phyloP scores from a whole-genome alignment of 2,797 vertebrate species.

The Kryptopterus vitreolus region DNA sequence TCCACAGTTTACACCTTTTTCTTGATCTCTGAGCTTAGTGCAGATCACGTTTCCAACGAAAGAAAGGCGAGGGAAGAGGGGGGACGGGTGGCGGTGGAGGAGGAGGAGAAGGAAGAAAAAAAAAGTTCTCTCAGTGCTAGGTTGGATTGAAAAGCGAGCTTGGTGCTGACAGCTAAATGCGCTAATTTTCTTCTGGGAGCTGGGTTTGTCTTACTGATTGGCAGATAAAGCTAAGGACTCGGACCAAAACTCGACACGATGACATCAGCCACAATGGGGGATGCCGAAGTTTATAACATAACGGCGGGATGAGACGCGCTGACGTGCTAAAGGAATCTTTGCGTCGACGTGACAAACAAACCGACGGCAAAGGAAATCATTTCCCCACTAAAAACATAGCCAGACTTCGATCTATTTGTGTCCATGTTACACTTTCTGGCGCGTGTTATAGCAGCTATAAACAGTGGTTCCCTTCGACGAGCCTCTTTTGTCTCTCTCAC shows the following conservation, averaged over 20 bases:
- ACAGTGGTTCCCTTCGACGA: not conserved
- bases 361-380: too few species aligned
- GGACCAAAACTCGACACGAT: slow-evolving; percentile 38
- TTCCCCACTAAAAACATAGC: not conserved
- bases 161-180: slow-evolving; percentile 98
- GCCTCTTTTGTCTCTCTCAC: not conserved
- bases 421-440: too few species aligned
- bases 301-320: not conserved
- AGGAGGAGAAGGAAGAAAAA: too few species aligned
- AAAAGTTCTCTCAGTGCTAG: slow-evolving; percentile 84
- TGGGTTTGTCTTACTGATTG: slow-evolving; percentile 84
- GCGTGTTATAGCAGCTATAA: not conserved
- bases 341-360: not conserved
- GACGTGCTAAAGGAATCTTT: not conserved
- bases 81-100: slow-evolving; percentile 41
- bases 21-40: slow-evolving; percentile 86
- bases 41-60: slow-evolving; percentile 86
- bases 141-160: slow-evolving; percentile 93
- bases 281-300: slow-evolving; percentile 20
- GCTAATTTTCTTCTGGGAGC: slow-evolving; percentile 95
- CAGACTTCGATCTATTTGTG: not conserved
- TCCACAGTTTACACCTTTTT: slow-evolving; percentile 91
- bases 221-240: slow-evolving; percentile 65
- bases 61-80: slow-evolving; percentile 69
- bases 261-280: slow-evolving; percentile 71